A percentile compares a stretch with the other conserved stretches of the same genome.
phyloP scores from a whole-genome alignment of 2,113 vertebrate genomes.

The Microtus montanus region DNA sequence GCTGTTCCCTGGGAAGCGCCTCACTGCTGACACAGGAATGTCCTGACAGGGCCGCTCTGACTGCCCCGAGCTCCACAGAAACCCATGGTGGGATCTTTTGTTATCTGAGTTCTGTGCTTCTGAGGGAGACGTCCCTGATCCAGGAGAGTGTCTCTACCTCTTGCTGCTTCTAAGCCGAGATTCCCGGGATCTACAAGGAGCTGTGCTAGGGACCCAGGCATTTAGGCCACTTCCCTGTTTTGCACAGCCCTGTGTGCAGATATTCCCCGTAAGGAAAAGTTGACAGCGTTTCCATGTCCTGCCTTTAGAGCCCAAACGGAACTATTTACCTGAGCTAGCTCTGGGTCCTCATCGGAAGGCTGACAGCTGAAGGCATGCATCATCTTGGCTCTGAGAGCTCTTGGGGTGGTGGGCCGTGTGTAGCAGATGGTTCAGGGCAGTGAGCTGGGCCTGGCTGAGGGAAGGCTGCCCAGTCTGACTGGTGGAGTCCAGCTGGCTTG shows the following conservation, averaged over 20 bases:
- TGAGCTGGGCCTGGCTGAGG: conserved; percentile 56
- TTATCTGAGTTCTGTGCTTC: conserved; percentile 53
- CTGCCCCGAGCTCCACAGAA: neutral
- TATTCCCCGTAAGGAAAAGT: neutral
- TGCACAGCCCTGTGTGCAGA: neutral
- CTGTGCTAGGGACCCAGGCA: neutral
- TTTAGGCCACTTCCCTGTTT: neutral
- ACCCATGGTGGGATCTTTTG: conserved; percentile 67
- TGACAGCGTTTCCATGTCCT: neutral
- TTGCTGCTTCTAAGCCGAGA: conserved; percentile 26
- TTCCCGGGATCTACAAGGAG: conserved; percentile 34
- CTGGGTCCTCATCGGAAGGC: neutral
- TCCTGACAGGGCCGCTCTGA: neutral
- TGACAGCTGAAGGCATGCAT: conserved; percentile 61
- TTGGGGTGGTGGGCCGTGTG: conserved; percentile 27
- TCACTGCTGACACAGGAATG: conserved; percentile 2
- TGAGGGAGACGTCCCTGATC: conserved; percentile 45
- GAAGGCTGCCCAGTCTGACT: conserved; percentile 63
- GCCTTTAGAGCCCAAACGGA: neutral
- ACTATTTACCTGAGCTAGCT: neutral
- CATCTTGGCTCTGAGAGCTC: neutral
- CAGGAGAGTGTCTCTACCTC: conserved; percentile 35
- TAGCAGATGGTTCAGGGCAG: conserved; percentile 73
- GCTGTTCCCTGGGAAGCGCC: conserved; percentile 2
- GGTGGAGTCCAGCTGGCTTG: conserved; percentile 66